These are phyloP conservation scores for Aphidoletes aphidimyza DNA, from an alignment of 2,888 invertebrate species.

Conservation along the genomic window DNA sequence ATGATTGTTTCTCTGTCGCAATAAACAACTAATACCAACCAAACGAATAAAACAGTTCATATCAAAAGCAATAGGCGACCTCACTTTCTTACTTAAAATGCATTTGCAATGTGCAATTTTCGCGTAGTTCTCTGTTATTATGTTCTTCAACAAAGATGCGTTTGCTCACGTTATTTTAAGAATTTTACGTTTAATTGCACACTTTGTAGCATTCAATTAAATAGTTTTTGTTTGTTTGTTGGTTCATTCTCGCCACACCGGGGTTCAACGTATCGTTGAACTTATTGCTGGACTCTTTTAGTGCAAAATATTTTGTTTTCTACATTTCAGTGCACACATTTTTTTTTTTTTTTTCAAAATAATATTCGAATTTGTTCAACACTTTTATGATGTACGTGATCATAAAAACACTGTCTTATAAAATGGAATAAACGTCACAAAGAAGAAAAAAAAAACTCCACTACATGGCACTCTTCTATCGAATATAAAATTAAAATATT, in stretches of 20 bases:
- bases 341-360: not conserved
- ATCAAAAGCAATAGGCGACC: conserved; percentile 14
- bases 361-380: not conserved
- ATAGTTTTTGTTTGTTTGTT: too few species aligned
- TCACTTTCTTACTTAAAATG: not conserved
- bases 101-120: conserved; percentile 5
- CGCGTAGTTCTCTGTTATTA: not conserved
- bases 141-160: not conserved
- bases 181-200: conserved; percentile 26
- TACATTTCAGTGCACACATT: too few species aligned
- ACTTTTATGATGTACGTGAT: conserved; percentile 24
- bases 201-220: conserved; percentile 38
- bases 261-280: too few species aligned
- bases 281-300: too few species aligned
- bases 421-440: not conserved
- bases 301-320: too few species aligned
- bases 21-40: not conserved
- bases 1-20: conserved; percentile 1
- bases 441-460: not conserved
- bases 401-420: not conserved
- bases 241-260: too few species aligned
- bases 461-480: too few species aligned
- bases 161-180: not conserved
- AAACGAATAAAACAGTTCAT: not conserved
- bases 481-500: too few species aligned